Evolutionary conservation across 2,113 vertebrate species (phyloP), one percentile per base, ranked within the genome.

Genomic region (Gymnorhina tibicen): DNA sequence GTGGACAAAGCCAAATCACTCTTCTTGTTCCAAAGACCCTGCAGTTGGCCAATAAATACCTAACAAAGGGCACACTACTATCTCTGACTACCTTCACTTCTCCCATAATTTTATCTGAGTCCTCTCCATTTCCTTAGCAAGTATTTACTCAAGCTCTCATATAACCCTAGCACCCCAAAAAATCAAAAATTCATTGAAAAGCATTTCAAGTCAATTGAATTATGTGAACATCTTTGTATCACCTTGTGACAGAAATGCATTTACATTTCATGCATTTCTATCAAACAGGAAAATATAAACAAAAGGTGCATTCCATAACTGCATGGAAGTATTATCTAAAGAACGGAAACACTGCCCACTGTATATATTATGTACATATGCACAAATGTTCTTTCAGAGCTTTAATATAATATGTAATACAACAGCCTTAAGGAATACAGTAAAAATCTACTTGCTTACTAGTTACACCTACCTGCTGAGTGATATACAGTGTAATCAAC

Each of bases 101-200:
- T 63, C 50, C 32, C 32, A 39, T 14, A n/a, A 13, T 67, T 74
- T 78, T 4, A 94, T 9, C 47, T 2, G 0, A 58, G 53, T 52
- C 35, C 35, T 66, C 33, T 15, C 8, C 0, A 0, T 18, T 52
- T 14, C 26, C 20, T 46, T 8, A 6, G 42, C 16, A 77, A 80
- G 18, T 22, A 41, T 66, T 60, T 41, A 47, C 26, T 50, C 13
- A 39, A 77, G 33, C 22, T 76, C 35, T 53, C 42, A 42, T 24
- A 74, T 3, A 82, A 60, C 28, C 28, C 32, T 7, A 35, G 44
- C 19, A 44, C 9, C 33, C 53, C 1, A 1, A 72, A 81, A 91
- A 80, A 75, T 10, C 22, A 75, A 74, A 85, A 91, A n/a, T 7
- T 56, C 1, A 21, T 13, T 64, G 33, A 68, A 89, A 91, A 86